Evolutionary conservation across 2,888 invertebrate species (phyloP).

Genomic region (Acanthosepion lycidas): DNA sequence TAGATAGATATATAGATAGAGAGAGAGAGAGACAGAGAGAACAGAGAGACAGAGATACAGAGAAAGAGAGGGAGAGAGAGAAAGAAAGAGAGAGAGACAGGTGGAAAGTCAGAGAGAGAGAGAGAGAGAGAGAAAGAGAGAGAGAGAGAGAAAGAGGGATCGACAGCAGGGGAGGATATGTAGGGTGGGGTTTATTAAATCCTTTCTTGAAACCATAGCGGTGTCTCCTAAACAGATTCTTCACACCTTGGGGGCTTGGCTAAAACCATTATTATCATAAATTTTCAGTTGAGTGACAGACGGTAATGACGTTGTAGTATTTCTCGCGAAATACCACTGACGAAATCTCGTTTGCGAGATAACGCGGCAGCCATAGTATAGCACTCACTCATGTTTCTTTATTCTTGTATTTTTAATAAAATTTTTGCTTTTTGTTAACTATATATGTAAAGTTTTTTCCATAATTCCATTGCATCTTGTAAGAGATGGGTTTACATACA

Average conservation of each 20-base stretch:
- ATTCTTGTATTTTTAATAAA: background rate
- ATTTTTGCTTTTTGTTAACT: background rate
- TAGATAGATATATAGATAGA: background rate
- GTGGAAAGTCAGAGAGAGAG: too few relatives aligned
- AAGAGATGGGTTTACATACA: background rate
- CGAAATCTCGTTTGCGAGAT: slow-evolving; percentile 4
- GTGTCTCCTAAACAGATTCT: slow-evolving; percentile 6
- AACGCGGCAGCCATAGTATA: slow-evolving; percentile 12
- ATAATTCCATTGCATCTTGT: background rate
- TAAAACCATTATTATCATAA: slow-evolving; percentile 33
- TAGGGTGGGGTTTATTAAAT: background rate
- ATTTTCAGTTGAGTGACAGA: slow-evolving; percentile 33
- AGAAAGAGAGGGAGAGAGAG: background rate
- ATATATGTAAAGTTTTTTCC: background rate
- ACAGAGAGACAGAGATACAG: too few relatives aligned
- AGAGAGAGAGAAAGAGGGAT: background rate
- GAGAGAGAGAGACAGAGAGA: too few relatives aligned
- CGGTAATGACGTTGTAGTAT: slow-evolving; percentile 22
- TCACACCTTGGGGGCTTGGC: slow-evolving; percentile 16
- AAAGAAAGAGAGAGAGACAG: background rate
- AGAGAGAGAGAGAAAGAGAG: too few relatives aligned
- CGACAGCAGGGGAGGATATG: background rate
- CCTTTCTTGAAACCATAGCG: background rate
- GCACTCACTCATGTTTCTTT: background rate
- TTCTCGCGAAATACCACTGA: background rate